Percentiles rank a stretch among this genome's conserved stretches.
phyloP scores from a whole-genome alignment of 2,113 vertebrate species.

The Crotalus tigris region DNA sequence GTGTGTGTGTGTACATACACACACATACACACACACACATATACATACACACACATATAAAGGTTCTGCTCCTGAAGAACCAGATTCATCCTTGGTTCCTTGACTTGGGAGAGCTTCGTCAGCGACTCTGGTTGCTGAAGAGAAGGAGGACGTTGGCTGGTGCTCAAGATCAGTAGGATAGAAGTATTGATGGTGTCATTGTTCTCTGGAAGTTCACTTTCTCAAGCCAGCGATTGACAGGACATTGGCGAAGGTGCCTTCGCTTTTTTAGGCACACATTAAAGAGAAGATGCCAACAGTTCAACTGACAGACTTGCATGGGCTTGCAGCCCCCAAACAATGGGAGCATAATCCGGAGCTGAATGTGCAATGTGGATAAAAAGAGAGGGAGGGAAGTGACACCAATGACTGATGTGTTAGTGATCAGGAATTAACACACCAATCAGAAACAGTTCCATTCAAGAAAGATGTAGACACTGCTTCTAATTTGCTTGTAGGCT shows the following conservation, averaged over 20 bases:
- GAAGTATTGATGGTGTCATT: background rate
- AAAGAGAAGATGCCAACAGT: background rate
- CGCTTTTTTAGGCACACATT: background rate
- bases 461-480: background rate
- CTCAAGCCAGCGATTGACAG: accelerated
- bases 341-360: slow-evolving; percentile 24
- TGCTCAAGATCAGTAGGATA: background rate
- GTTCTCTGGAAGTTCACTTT: background rate
- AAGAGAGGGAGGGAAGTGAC: background rate
- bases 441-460: background rate
- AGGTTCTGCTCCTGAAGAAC: too few species aligned
- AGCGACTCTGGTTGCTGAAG: background rate
- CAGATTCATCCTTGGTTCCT: too few species aligned
- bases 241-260: background rate
- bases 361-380: background rate
- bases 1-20: too few species aligned
- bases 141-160: background rate
- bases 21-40: too few species aligned
- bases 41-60: too few species aligned
- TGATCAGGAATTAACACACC: background rate
- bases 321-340: slow-evolving; percentile 45
- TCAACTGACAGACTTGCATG: background rate
- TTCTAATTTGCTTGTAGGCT: background rate
- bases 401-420: background rate
- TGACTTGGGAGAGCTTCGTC: background rate